Percentiles rank a stretch among this genome's conserved stretches.
phyloP scores from a whole-genome alignment of 2,113 vertebrate genomes.

The Periophthalmus modestus region DNA sequence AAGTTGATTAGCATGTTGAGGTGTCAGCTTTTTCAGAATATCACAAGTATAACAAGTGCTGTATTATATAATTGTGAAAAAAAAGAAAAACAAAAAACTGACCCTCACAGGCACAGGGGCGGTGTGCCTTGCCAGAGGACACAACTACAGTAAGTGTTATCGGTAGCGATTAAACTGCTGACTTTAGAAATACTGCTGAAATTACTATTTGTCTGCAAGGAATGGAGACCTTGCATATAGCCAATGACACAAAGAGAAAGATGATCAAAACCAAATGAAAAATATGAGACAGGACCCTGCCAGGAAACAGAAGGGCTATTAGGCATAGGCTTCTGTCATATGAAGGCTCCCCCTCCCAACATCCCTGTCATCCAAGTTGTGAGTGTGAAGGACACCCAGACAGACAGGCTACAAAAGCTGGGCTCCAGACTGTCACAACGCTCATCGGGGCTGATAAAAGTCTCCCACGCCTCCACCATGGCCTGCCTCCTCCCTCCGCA shows the following conservation, averaged over 20 bases:
- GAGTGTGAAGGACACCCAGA: slow-evolving; percentile 66
- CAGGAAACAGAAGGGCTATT: slow-evolving; percentile 68
- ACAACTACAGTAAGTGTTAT: too few species aligned
- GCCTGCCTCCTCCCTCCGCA: slow-evolving; percentile 11
- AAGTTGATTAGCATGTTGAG: neutral
- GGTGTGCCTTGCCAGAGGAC: too few species aligned
- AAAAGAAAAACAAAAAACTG: too few species aligned
- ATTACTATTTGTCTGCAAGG: slow-evolving; percentile 15
- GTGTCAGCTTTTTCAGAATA: too few species aligned
- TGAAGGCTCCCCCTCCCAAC: slow-evolving; percentile 34
- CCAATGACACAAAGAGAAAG: slow-evolving; percentile 10
- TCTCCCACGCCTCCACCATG: slow-evolving; percentile 23
- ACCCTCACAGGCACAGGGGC: too few species aligned
- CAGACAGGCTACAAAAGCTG: slow-evolving; percentile 53
- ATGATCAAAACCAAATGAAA: slow-evolving; percentile 5
- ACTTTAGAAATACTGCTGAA: neutral
- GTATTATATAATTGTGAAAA: too few species aligned
- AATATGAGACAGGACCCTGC: slow-evolving; percentile 11
- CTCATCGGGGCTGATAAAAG: slow-evolving; percentile 55
- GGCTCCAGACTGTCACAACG: slow-evolving; percentile 55
- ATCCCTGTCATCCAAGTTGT: slow-evolving; percentile 55
- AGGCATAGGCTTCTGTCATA: slow-evolving; percentile 69
- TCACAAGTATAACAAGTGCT: too few species aligned
- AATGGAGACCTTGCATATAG: slow-evolving; percentile 41
- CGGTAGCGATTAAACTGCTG: too few species aligned